A percentile compares a stretch with the other conserved stretches of the same genome.
These are phyloP conservation scores for Macquaria australasica DNA, from an alignment of 2,113 vertebrate species.

Conservation along the genomic window DNA sequence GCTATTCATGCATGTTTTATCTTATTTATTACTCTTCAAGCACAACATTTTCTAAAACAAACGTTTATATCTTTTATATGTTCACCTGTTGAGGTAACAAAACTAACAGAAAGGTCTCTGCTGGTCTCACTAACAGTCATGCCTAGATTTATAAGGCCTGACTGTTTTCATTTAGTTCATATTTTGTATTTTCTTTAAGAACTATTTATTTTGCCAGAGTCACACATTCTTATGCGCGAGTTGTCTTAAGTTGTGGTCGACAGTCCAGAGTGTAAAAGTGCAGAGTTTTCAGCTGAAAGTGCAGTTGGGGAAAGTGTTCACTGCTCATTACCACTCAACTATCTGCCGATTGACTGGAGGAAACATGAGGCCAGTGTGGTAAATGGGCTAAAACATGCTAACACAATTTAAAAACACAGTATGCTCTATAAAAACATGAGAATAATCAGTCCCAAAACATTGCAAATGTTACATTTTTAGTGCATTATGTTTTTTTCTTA, in stretches of 20 bases:
- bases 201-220: too few relatives aligned
- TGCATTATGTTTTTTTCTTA: background rate
- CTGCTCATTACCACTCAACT: background rate
- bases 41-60: background rate
- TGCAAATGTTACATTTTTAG: too few relatives aligned
- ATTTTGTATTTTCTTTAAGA: background rate
- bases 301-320: too few relatives aligned
- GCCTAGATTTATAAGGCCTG: background rate
- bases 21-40: background rate
- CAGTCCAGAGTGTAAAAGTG: background rate
- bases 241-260: background rate
- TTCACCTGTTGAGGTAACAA: background rate
- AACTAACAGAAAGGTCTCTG: background rate
- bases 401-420: background rate
- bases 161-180: background rate
- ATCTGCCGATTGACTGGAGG: background rate
- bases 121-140: background rate
- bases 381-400: background rate
- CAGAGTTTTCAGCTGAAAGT: background rate
- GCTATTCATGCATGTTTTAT: background rate
- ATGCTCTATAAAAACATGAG: background rate
- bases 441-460: background rate
- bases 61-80: background rate
- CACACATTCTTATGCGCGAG: background rate
- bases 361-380: background rate